These are phyloP conservation scores for Cyprinodon brontotheroides DNA, from an alignment of 2,113 vertebrate genomes.

Conservation along the genomic window DNA sequence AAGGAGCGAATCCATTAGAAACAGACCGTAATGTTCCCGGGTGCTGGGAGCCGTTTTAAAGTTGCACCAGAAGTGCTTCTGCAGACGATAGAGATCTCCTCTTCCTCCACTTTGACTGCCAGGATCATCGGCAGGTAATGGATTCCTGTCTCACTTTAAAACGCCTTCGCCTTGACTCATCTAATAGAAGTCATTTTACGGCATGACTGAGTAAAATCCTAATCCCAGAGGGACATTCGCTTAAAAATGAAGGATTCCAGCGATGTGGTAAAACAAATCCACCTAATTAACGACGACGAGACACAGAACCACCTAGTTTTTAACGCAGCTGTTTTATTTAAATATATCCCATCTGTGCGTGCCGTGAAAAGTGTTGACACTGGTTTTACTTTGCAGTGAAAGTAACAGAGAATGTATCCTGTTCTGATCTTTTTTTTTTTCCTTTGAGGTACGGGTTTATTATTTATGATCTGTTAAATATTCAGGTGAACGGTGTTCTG, in stretches of 20 bases:
- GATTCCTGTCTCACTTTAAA: constrained; percentile 28
- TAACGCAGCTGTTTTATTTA: constrained; percentile 1
- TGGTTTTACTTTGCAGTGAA: constrained; percentile 30
- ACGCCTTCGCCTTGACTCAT: constrained; percentile 11
- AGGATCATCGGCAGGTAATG: constrained; percentile 5
- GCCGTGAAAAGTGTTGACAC: constrained; percentile 12
- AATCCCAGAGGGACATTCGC: constrained; percentile 29
- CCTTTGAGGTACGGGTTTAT: constrained; percentile 26
- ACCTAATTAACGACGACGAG: constrained; percentile 3
- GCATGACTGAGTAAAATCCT: constrained; percentile 9
- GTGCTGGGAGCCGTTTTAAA: not conserved
- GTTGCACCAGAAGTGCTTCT: not conserved
- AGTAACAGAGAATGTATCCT: constrained; percentile 42
- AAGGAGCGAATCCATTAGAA: not conserved
- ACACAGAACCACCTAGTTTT: constrained; percentile 18
- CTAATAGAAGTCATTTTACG: constrained; percentile 21
- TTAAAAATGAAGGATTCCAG: constrained; percentile 10
- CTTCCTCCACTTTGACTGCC: constrained; percentile 5
- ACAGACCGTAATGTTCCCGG: not conserved
- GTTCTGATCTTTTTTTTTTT: not conserved
- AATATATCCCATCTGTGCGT: constrained; percentile 29
- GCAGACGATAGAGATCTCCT: not conserved
- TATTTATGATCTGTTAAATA: constrained; percentile 28
- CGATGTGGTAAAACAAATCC: constrained; percentile 29
- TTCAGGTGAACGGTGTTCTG: constrained; percentile 45